Percentiles rank a stretch among this genome's conserved stretches.
These are phyloP conservation scores for Neopipo cinnamomea DNA, from an alignment of 2,113 vertebrate genomes.

Conservation along the genomic window DNA sequence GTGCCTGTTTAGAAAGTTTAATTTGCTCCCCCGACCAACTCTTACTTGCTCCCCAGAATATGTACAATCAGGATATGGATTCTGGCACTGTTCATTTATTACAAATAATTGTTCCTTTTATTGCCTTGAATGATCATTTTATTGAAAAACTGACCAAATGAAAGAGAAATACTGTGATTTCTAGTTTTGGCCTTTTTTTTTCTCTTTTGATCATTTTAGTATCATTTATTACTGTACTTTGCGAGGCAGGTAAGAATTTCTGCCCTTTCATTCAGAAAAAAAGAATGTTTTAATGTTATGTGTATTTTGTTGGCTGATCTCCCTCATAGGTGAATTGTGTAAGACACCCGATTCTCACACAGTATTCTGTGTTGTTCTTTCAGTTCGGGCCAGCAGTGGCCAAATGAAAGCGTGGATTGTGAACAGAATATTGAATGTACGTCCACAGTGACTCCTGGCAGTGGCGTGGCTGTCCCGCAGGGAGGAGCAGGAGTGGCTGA, in stretches of 20 bases:
- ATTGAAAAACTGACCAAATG: background rate
- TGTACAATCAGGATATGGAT: background rate
- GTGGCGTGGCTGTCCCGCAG: background rate
- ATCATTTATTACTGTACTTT: background rate
- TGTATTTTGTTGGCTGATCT: background rate
- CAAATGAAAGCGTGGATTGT: background rate
- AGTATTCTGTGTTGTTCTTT: background rate
- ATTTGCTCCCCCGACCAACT: background rate
- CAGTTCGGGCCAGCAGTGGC: background rate
- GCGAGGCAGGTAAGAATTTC: background rate
- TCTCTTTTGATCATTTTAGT: background rate
- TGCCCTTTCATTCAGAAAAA: background rate
- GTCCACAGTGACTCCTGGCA: background rate
- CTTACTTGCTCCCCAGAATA: background rate
- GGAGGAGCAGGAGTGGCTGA: background rate
- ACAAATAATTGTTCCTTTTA: background rate
- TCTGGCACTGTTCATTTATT: background rate
- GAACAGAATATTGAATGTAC: background rate
- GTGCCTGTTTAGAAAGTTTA: background rate
- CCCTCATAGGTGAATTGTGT: background rate
- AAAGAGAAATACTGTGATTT: background rate
- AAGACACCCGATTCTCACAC: background rate
- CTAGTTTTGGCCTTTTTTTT: background rate
- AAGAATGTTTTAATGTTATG: background rate
- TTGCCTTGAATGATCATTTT: background rate